phyloP scores from a whole-genome alignment of 2,113 vertebrate genomes.

The Phaetusa simplex region DNA sequence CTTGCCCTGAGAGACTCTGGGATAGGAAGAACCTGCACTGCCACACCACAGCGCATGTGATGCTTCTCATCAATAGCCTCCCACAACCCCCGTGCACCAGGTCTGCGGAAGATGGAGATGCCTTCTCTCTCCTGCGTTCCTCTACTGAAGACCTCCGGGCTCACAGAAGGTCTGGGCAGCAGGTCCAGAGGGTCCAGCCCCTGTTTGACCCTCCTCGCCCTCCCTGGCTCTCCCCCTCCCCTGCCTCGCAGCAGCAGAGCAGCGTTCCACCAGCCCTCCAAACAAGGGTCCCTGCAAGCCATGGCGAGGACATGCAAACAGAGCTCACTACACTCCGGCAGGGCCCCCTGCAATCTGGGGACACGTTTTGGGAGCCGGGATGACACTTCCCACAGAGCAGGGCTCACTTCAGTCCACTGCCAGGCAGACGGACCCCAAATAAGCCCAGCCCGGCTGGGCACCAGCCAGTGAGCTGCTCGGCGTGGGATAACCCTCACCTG shows the following conservation, averaged over 20 bases:
- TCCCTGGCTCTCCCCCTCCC: not conserved
- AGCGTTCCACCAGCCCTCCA: not conserved
- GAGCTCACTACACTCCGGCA: not conserved
- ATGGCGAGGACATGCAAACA: accelerated
- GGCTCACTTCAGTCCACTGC: not conserved
- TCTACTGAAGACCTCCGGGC: not conserved
- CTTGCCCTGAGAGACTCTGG: not conserved
- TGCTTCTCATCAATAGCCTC: not conserved
- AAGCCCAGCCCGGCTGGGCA: not conserved
- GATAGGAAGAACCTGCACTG: not conserved
- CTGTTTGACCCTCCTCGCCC: not conserved
- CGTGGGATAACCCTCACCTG: accelerated
- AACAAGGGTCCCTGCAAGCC: not conserved
- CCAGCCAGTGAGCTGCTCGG: accelerated
- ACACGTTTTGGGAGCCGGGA: not conserved
- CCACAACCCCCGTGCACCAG: accelerated
- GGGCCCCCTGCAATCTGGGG: not conserved
- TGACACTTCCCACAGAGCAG: not conserved
- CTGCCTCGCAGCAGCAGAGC: not conserved
- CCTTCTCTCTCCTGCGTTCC: not conserved
- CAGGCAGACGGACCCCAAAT: accelerated
- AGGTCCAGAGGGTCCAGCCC: not conserved
- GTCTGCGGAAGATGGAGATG: not conserved
- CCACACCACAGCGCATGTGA: accelerated
- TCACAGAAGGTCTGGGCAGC: not conserved